phyloP scores from a whole-genome alignment of 2,888 invertebrate species.

The Caenorhabditis sp. region DNA sequence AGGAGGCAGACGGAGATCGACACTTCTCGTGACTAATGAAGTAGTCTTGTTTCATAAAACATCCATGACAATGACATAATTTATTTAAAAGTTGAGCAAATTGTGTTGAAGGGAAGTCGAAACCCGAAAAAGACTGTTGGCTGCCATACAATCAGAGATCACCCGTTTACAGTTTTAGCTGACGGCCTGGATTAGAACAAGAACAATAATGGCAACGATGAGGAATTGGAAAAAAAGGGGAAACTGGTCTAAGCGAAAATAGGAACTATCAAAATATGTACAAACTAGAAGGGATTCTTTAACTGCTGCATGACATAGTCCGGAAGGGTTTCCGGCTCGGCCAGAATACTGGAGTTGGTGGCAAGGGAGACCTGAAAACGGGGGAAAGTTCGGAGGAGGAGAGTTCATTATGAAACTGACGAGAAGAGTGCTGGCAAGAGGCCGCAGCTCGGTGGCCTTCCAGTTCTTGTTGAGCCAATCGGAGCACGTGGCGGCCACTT shows the following conservation, averaged over 20 bases:
- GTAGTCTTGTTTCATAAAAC: too few relatives aligned
- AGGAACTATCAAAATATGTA: not conserved
- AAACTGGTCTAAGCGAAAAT: not conserved
- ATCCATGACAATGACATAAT: too few relatives aligned
- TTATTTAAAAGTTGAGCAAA: too few relatives aligned
- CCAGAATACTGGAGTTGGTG: constrained; percentile 70
- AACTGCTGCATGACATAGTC: constrained; percentile 64
- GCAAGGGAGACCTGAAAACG: constrained; percentile 70
- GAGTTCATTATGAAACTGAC: constrained; percentile 32
- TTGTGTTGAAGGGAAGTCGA: too few relatives aligned
- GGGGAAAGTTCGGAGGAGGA: not conserved
- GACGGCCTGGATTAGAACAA: too few relatives aligned
- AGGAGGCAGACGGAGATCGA: too few relatives aligned
- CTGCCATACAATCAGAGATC: too few relatives aligned
- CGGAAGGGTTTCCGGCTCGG: constrained; percentile 61
- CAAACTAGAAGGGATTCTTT: constrained; percentile 52
- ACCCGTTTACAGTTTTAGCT: too few relatives aligned
- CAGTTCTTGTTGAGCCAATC: constrained; percentile 68
- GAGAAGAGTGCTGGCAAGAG: constrained; percentile 73
- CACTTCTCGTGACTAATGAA: too few relatives aligned
- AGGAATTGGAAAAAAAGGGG: not conserved
- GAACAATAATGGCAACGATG: too few relatives aligned
- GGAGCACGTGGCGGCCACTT: constrained; percentile 59
- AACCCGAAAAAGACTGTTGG: too few relatives aligned
- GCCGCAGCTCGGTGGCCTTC: constrained; percentile 70